phyloP scores from a whole-genome alignment of 2,797 vertebrate species.

The Sebastiscus albofasciatus region DNA sequence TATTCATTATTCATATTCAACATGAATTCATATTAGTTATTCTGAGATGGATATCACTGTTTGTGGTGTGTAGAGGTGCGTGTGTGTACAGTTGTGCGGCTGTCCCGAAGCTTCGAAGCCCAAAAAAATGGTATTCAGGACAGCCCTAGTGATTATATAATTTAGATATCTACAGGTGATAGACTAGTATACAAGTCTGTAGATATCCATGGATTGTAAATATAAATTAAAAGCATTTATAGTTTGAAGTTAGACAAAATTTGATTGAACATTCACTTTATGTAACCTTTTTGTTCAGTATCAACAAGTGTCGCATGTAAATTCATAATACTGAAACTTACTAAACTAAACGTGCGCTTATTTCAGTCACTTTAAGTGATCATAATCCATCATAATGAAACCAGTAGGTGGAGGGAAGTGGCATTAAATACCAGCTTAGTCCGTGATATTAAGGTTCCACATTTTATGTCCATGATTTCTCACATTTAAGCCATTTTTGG shows the following conservation, averaged over 20 bases:
- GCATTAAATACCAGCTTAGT: background rate
- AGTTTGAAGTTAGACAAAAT: background rate
- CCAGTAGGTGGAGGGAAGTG: background rate
- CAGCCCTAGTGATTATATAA: background rate
- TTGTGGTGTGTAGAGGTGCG: too few species aligned
- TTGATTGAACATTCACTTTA: background rate
- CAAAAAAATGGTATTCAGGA: too few species aligned
- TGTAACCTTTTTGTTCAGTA: background rate
- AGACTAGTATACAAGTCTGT: background rate
- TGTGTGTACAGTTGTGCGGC: too few species aligned
- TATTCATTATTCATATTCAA: too few species aligned
- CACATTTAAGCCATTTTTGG: background rate
- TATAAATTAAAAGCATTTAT: background rate
- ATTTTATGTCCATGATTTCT: background rate
- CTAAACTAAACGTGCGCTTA: background rate
- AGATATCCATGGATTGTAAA: background rate
- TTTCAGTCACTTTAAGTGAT: background rate
- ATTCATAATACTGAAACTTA: background rate
- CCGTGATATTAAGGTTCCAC: background rate
- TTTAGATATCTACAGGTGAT: background rate
- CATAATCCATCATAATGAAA: background rate
- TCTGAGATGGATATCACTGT: too few species aligned
- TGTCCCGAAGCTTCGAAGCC: too few species aligned
- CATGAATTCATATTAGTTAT: too few species aligned
- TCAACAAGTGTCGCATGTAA: background rate